These are phyloP conservation scores for Tolypeutes matacus DNA, from an alignment of 2,797 vertebrate species.

Conservation along the genomic window DNA sequence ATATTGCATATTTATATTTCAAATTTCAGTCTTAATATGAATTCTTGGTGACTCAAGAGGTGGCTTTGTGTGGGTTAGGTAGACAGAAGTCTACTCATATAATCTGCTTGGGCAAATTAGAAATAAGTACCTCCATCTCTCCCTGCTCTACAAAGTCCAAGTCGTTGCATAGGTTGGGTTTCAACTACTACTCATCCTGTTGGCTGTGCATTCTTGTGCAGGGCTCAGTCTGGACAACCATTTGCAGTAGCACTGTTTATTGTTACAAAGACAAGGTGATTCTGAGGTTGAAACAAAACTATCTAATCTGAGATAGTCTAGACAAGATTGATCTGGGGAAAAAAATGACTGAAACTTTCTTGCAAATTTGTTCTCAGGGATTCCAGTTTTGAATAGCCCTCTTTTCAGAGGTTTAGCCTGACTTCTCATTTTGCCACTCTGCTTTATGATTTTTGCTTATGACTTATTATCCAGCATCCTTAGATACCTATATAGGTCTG, in stretches of 20 bases:
- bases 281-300: slow-evolving; percentile 38
- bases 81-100: not conserved
- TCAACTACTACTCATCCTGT: not conserved
- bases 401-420: not conserved
- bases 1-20: slow-evolving; percentile 49
- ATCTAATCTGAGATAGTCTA: slow-evolving; percentile 29
- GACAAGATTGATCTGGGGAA: not conserved
- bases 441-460: slow-evolving; percentile 17
- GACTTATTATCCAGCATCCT: not conserved
- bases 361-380: slow-evolving; percentile 4
- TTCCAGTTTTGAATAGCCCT: not conserved
- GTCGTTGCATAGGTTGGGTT: not conserved
- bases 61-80: not conserved
- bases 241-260: not conserved
- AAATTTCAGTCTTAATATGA: slow-evolving; percentile 3
- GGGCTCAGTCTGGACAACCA: not conserved
- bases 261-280: not conserved
- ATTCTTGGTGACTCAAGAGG: not conserved
- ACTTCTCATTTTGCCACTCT: not conserved
- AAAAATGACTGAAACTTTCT: not conserved
- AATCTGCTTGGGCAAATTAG: not conserved
- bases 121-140: not conserved
- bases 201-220: not conserved
- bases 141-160: not conserved
- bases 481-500: not conserved